Conservation (phyloP, 2,113 vertebrate genomes). For the Percopsis transmontana region DNA sequence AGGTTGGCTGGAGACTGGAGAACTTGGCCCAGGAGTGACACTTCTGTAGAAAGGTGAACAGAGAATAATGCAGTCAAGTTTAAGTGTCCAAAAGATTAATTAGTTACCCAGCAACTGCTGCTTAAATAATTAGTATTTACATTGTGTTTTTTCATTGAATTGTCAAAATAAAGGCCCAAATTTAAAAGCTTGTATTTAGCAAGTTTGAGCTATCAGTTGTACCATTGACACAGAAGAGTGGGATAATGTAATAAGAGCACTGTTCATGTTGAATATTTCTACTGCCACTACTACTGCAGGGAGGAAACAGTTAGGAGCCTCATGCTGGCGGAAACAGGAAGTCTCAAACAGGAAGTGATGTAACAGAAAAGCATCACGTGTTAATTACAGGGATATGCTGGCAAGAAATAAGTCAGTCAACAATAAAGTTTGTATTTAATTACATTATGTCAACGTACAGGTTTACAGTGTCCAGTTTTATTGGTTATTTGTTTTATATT, state of each 20-base stretch:
- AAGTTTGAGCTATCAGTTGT: background rate
- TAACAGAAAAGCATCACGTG: background rate
- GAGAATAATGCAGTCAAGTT: background rate
- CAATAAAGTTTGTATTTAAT: background rate
- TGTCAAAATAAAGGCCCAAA: background rate
- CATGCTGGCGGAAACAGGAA: too few species aligned
- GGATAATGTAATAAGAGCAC: background rate
- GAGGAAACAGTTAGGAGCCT: background rate
- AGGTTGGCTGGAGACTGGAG: slow-evolving; percentile 19
- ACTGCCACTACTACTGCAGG: background rate
- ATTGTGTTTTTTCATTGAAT: too few species aligned
- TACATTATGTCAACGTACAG: background rate
- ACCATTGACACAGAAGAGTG: slow-evolving; percentile 4
- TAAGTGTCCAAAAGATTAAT: too few species aligned
- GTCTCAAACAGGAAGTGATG: background rate
- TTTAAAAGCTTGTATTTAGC: background rate
- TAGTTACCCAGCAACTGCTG: too few species aligned
- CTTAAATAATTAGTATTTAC: too few species aligned
- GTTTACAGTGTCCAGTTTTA: background rate
- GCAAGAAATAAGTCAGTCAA: background rate
- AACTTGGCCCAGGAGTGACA: background rate
- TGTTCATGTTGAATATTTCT: slow-evolving; percentile 17
- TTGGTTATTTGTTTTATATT: too few species aligned
- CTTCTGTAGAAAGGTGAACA: slow-evolving; percentile 11
- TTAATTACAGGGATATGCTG: background rate